Evolutionary conservation across 2,888 invertebrate species (phyloP).

Genomic region (Drosophila flavopinicola): DNA sequence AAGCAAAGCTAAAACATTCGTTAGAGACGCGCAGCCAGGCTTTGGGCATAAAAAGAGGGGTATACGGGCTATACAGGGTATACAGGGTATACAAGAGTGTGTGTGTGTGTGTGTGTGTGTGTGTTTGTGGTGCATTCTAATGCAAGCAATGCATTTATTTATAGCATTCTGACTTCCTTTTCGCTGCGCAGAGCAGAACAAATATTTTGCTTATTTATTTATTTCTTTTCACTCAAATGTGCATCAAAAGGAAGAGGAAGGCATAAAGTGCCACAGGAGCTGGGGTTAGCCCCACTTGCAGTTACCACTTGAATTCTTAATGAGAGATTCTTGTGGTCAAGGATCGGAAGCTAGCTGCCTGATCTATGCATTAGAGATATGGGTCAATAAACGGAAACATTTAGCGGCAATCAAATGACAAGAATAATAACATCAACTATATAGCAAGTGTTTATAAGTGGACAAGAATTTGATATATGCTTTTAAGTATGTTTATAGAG

Average conservation of each 20-base stretch:
- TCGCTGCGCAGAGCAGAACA: constrained; percentile 45
- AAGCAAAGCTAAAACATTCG: constrained; percentile 73
- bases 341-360: constrained; percentile 41
- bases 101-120: constrained; percentile 34
- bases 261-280: constrained; percentile 49
- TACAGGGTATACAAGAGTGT: constrained; percentile 6
- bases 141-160: constrained; percentile 70
- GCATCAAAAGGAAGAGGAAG: constrained; percentile 44
- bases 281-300: constrained; percentile 28
- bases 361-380: constrained; percentile 35
- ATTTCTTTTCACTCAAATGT: constrained; percentile 44
- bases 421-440: constrained; percentile 13
- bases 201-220: constrained; percentile 56
- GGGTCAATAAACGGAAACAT: constrained; percentile 47
- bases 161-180: constrained; percentile 67
- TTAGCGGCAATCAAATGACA: constrained; percentile 9
- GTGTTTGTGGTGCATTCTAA: constrained; percentile 35
- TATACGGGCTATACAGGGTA: neutral
- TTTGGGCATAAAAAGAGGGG: constrained; percentile 12
- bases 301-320: constrained; percentile 41
- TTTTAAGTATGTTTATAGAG: too few species aligned
- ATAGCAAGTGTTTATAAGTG: neutral
- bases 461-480: constrained; percentile 3
- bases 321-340: constrained; percentile 43
- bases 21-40: constrained; percentile 60